Evolutionary conservation across 2,113 vertebrate genomes (phyloP), one percentile per base, ranked within the genome.

Genomic region (Fulmarus glacialis): DNA sequence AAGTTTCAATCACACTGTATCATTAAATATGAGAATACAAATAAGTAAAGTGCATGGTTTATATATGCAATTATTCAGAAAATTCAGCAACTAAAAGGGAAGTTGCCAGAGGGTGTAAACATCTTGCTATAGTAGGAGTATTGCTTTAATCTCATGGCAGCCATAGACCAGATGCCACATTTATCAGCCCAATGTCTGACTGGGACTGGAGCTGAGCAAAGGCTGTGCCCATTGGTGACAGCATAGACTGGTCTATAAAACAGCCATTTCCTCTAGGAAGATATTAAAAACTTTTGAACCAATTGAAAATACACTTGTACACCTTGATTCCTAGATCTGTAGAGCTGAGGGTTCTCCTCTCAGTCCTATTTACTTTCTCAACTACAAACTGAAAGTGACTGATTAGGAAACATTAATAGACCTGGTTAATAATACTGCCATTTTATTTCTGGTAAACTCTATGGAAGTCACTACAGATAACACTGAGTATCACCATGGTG

Each of bases 31-130:
- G 71, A 63, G 78, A 78, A 90, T 59, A 95, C 58, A 97, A 97
- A 97, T 95, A 96, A 96, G 63, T 59, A 81, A 96, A 97, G 21
- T 87, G 15, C 40, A 93, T 89, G 68, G 81, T 92, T 98, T 97
- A 75, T 96, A 92, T 80, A 86, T 94, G 68, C 67, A 97, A 92
- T 96, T 96, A 96, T 93, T 95, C 68, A 95, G 56, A 88, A 95
- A 95, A 92, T 96, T 93, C 96, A 87, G 67, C 73, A 89, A n/a
- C 89, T 80, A 64, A 92, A 96, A 94, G 36, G 15, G 42, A 97
- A 95, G 62, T 70, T 96, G 52, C 59, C 73, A 92, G 77, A 94
- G 64, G 48, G 21, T 81, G 72, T 91, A 88, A 96, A 88, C 45
- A 75, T 38, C 64, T 47, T 82, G 32, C 32, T 71, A 0, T 9